Evolutionary conservation across 2,113 vertebrate species (phyloP).

Genomic region (Gambusia holbrooki): DNA sequence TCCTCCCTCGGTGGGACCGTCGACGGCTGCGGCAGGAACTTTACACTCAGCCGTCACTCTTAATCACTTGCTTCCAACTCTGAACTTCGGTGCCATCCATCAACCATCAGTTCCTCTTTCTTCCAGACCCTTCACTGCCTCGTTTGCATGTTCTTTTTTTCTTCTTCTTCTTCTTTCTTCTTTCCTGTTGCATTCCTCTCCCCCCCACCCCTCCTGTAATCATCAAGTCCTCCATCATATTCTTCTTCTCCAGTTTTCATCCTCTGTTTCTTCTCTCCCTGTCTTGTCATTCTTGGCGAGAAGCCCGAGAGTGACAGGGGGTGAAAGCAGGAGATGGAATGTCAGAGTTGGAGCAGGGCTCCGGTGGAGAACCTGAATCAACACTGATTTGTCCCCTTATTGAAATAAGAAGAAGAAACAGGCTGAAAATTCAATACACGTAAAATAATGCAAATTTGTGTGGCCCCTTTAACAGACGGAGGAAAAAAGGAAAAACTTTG

Average conservation of each 20-base stretch:
- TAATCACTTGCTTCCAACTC: constrained; percentile 82
- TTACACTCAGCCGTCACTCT: constrained; percentile 82
- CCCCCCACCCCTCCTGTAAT: background rate
- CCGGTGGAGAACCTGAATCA: constrained; percentile 66
- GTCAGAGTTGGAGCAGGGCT: constrained; percentile 65
- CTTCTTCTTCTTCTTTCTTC: background rate
- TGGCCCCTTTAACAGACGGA: constrained; percentile 42
- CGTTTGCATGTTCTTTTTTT: constrained; percentile 19
- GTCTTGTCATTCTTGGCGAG: constrained; percentile 52
- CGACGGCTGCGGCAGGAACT: constrained; percentile 81
- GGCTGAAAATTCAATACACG: constrained; percentile 75
- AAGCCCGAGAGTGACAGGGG: constrained; percentile 63
- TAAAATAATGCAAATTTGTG: constrained; percentile 80
- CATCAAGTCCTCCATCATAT: constrained; percentile 52
- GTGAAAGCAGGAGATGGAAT: constrained; percentile 73
- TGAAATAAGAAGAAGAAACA: constrained; percentile 71
- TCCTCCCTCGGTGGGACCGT: constrained; percentile 74
- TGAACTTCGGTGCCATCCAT: constrained; percentile 75
- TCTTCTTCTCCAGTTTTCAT: constrained; percentile 44
- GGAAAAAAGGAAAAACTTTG: background rate
- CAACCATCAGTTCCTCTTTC: constrained; percentile 56
- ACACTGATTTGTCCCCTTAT: constrained; percentile 75
- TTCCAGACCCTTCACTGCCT: constrained; percentile 23
- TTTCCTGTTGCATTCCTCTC: background rate
- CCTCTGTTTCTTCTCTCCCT: constrained; percentile 30